Base-by-base conservation (phyloP, 2,888 invertebrate genomes). In the Branchinecta sandiegonensis region DNA sequence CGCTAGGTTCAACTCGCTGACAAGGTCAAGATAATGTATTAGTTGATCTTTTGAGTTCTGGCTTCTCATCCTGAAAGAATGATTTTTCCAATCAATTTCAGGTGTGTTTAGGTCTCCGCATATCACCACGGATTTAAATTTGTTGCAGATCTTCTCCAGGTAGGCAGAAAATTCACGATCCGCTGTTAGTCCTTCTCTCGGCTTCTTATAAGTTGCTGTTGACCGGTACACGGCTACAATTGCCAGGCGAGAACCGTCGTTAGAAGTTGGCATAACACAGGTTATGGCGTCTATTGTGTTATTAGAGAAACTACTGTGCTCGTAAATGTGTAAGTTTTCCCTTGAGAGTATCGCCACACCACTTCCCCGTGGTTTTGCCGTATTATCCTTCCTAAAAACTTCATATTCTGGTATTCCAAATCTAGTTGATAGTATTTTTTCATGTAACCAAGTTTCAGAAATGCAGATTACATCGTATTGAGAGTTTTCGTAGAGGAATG, bases 1-100 rank as follows among this genome's bases (percentile, higher is more conserved):
- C n/a, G 50, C 50, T 50, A 50, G 50, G 50, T 50, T 50, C 50
- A 50, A 50, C 50, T 50, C n/a, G 50, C 50, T 50, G n/a, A n/a
- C 50, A n/a, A 50, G 50, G 50, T 50, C 13, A 50, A 50, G 50
- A 50, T 50, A 50, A 3, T 50, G 50, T 50, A 50, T 50, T 50
- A 50, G 50, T 50, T 50, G 50, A 50, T 50, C 50, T 50, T 50
- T 50, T 50, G 50, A 50, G 50, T 50, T 50, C 50, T 50, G 50
- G 50, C 50, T 50, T 50, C 50, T 50, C 50, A 50, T 50, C 50
- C 50, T 50, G 50, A 50, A 50, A n/a, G 50, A 50, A 50, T 50
- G 50, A 2, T 50, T 50, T 50, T 50, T 3, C 50, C 50, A 50
- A 50, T 50, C 50, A 1, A 50, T 50, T 50, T 50, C 50, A 50